Evolutionary conservation across 2,797 vertebrate species (phyloP).

Genomic region (Pogonophryne albipinna): DNA sequence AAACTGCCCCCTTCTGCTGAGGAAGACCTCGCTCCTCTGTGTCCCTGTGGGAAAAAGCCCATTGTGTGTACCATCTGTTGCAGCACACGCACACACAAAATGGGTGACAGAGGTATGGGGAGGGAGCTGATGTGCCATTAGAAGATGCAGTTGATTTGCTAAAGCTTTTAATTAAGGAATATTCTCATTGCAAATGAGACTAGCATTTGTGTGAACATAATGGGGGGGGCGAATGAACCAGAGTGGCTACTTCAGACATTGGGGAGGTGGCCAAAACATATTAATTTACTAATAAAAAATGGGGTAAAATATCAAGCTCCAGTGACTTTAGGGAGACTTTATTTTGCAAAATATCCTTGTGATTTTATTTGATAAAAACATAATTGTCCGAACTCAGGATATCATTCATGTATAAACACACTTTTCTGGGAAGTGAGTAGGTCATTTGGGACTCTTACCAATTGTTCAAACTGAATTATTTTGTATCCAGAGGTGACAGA

Average conservation of each 20-base stretch:
- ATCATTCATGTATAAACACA: neutral
- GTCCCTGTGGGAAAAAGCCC: constrained; percentile 57
- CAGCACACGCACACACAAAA: constrained; percentile 64
- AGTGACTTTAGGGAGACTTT: neutral
- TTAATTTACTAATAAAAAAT: neutral
- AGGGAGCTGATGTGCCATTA: constrained; percentile 69
- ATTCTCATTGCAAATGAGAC: constrained; percentile 71
- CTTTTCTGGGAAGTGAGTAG: neutral
- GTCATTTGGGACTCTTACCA: neutral
- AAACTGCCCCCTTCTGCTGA: constrained; percentile 50
- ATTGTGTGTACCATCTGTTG: constrained; percentile 83
- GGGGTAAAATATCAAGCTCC: neutral
- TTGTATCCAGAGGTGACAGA: neutral
- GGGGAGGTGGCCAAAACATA: neutral
- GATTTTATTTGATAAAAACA: neutral
- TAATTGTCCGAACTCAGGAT: neutral
- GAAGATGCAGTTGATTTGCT: constrained; percentile 72
- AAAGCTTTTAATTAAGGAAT: constrained; percentile 74
- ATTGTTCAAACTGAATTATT: neutral
- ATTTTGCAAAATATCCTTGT: neutral
- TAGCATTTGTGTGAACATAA: constrained; percentile 50
- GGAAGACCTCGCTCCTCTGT: constrained; percentile 42
- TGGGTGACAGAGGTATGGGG: constrained; percentile 35
- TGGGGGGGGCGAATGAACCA: constrained; percentile 15
- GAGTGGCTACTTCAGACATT: constrained; percentile 24